Evolutionary conservation across 2,888 invertebrate genomes (phyloP), one percentile per base, ranked within the genome.

Genomic region (Neria commutata): DNA sequence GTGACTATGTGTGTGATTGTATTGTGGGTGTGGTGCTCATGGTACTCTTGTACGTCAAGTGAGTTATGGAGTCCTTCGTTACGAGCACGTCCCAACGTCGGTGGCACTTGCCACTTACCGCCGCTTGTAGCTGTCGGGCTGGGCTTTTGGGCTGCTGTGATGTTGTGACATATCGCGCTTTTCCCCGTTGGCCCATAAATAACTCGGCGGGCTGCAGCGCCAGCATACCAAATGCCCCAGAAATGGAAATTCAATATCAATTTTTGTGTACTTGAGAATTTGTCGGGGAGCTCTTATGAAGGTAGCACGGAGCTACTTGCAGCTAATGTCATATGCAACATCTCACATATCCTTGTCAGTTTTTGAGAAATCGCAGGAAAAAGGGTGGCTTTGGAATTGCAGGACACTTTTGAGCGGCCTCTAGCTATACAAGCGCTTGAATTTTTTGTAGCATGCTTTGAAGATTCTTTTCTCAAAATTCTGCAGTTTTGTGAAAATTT

Each of bases 101-200:
- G 16, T 16, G 6, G 26, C 14, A 25, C 26, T 48, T 14, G 16
- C 26, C 21, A 4, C n/a, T 10, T 10, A 6, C 33, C 8, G 33
- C 33, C 6, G 33, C 33, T 14, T 10, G 33, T 17, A 17, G 17
- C 45, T 53, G 54, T 64, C 8, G 29, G 16, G 49, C 21, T n/a
- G 10, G 24, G 3, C 19, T 23, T 14, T 23, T 23, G 23, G 55
- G 53, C 48, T 45, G 47, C 47, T 61, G 65, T 57, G 37, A 58
- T 59, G 67, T 74, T 77, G 77, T 76, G 77, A 77, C 77, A 78
- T 76, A 74, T 77, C 77, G 74, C 69, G 61, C 68, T 70, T 70
- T 71, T 78, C 77, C 77, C 77, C 68, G 67, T 71, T 72, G 75
- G 67, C 68, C 69, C 72, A 77, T 77, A 77, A 77, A 77, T 77